Percentiles rank a stretch among this genome's conserved stretches.
phyloP scores from a whole-genome alignment of 2,888 invertebrate genomes.

The Lasiommata megera region DNA sequence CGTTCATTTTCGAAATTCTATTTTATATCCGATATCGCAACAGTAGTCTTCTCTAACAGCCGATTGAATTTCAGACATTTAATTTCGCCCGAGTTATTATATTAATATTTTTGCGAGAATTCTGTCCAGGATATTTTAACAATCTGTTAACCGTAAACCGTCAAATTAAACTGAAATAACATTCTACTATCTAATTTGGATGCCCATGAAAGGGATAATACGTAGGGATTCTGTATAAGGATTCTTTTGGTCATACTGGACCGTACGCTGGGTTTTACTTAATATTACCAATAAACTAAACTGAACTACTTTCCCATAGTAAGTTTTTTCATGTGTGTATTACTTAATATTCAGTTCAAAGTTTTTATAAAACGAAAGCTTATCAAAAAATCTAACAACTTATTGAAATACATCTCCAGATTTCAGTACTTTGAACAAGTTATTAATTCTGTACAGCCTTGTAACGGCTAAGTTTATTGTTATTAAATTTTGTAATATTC shows the following conservation, averaged over 20 bases:
- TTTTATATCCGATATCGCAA: not conserved
- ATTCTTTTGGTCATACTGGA: constrained; percentile 17
- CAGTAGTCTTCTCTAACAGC: not conserved
- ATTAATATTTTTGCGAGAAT: not conserved
- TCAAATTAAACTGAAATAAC: constrained; percentile 2
- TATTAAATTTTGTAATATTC: too few species aligned
- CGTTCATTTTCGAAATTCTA: not conserved
- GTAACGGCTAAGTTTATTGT: too few species aligned
- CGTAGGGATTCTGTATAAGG: constrained; percentile 29
- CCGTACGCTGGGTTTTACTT: not conserved
- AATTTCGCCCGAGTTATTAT: not conserved
- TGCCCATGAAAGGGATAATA: constrained; percentile 14
- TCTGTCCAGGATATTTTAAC: not conserved
- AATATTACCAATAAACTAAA: not conserved
- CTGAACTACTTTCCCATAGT: not conserved
- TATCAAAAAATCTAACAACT: too few species aligned
- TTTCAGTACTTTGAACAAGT: too few species aligned
- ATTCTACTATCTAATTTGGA: constrained; percentile 15
- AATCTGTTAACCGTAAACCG: not conserved
- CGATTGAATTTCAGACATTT: not conserved
- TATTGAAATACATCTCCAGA: too few species aligned
- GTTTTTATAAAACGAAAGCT: too few species aligned
- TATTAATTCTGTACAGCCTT: too few species aligned
- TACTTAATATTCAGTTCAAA: too few species aligned
- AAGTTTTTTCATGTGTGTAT: too few species aligned